Evolutionary conservation across 2,888 invertebrate species (phyloP).

Genomic region (Tenthredo scrophulariae): DNA sequence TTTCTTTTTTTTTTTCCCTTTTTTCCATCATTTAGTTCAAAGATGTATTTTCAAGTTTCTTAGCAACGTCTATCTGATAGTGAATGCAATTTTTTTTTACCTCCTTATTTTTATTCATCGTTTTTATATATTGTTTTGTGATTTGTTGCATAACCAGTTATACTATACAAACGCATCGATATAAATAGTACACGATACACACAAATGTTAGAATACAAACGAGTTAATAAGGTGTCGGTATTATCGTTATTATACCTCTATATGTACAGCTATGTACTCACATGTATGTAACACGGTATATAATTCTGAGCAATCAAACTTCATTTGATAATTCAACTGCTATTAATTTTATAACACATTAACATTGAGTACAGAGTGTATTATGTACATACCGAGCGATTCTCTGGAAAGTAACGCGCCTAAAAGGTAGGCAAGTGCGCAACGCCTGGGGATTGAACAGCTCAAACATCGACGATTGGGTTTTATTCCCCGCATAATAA

Average conservation of each 20-base stretch:
- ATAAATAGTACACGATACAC: conserved; percentile 19
- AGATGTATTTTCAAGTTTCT: neutral
- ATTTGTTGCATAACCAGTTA: conserved; percentile 29
- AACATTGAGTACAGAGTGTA: neutral
- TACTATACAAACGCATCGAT: conserved; percentile 22
- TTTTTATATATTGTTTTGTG: neutral
- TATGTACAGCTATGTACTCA: neutral
- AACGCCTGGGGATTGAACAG: too few relatives aligned
- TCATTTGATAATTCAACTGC: neutral
- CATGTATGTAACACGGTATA: neutral
- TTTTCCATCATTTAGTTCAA: too few relatives aligned
- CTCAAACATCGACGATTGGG: too few relatives aligned
- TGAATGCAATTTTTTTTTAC: conserved; percentile 5
- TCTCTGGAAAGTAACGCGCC: too few relatives aligned
- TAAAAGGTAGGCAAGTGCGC: too few relatives aligned
- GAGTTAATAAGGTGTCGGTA: neutral
- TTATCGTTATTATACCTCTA: neutral
- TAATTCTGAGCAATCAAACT: neutral
- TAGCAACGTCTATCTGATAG: neutral
- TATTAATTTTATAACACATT: neutral
- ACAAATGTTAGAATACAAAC: conserved; percentile 1
- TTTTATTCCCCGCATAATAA: too few relatives aligned
- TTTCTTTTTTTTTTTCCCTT: too few relatives aligned
- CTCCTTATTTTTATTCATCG: neutral
- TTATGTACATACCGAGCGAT: too few relatives aligned